Conservation (phyloP, 1,140 invertebrate species). For the Globodera rostochiensis region DNA sequence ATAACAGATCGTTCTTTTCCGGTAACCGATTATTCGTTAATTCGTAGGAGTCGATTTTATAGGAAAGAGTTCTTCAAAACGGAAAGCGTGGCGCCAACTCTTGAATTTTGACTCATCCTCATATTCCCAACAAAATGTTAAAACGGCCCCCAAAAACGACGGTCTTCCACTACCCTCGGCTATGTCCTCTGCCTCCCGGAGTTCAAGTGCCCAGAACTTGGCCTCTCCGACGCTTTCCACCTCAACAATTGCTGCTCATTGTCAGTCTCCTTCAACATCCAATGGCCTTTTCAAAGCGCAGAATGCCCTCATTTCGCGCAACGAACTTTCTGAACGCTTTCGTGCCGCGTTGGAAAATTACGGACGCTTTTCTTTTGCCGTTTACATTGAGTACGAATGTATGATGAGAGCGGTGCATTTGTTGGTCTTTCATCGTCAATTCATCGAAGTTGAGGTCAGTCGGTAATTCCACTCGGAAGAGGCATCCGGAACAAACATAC, state of each 20-base stretch:
- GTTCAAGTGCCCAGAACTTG: conserved; percentile 20
- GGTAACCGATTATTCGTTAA: background rate
- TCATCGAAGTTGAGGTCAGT: conserved; percentile 58
- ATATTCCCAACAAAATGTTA: background rate
- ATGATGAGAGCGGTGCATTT: conserved; percentile 53
- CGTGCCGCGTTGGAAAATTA: conserved; percentile 55
- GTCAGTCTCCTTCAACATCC: background rate
- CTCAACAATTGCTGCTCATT: background rate
- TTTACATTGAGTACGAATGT: conserved; percentile 61
- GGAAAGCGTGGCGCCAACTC: conserved; percentile 5
- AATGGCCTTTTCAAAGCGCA: conserved; percentile 3
- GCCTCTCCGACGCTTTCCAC: background rate
- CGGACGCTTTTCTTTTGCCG: conserved; percentile 57
- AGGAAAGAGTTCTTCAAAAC: background rate
- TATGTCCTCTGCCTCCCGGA: conserved; percentile 21
- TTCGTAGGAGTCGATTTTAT: background rate
- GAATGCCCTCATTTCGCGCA: conserved; percentile 30
- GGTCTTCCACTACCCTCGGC: background rate
- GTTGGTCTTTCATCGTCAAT: conserved; percentile 44
- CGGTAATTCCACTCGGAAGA: too few relatives aligned
- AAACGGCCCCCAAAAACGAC: background rate
- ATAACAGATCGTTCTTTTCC: background rate
- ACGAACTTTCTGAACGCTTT: conserved; percentile 55
- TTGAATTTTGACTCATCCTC: conserved; percentile 11
- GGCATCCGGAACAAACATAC: too few relatives aligned